These are phyloP conservation scores for Psix sp. DNA, from an alignment of 1,140 invertebrate species.

Conservation along the genomic window DNA sequence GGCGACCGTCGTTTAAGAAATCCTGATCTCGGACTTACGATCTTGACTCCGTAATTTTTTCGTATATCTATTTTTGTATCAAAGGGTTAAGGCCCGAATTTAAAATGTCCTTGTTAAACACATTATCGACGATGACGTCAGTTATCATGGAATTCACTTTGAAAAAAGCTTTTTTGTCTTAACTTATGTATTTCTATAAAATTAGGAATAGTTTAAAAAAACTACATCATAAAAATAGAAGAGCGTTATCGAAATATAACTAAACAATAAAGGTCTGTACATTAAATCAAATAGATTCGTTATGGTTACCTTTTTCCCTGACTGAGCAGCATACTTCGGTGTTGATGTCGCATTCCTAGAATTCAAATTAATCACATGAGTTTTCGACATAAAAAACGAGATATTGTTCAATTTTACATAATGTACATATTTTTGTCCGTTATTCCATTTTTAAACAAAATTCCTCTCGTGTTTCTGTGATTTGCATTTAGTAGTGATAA, in stretches of 20 bases:
- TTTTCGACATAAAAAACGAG: too few relatives aligned
- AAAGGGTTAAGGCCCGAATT: constrained; percentile 60
- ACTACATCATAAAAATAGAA: too few relatives aligned
- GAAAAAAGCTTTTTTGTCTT: constrained; percentile 12
- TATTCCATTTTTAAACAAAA: too few relatives aligned
- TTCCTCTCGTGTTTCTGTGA: too few relatives aligned
- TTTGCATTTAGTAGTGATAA: too few relatives aligned
- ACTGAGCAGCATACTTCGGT: constrained; percentile 70
- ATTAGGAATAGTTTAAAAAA: too few relatives aligned
- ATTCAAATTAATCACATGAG: constrained; percentile 64
- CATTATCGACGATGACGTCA: constrained; percentile 60
- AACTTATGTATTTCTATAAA: constrained; percentile 47
- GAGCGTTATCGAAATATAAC: too few relatives aligned
- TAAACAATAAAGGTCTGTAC: too few relatives aligned
- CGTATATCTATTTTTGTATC: constrained; percentile 36
- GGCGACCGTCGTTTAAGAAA: constrained; percentile 7
- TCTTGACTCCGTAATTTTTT: too few relatives aligned
- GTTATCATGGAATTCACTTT: constrained; percentile 30
- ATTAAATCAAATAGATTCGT: too few relatives aligned
- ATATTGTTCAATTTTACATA: too few relatives aligned
- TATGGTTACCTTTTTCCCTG: constrained; percentile 35
- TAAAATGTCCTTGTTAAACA: constrained; percentile 52
- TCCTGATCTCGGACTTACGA: constrained; percentile 3
- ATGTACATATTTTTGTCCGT: too few relatives aligned
- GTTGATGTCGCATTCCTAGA: constrained; percentile 62